Conservation (phyloP, 2,888 invertebrate genomes). For the Argyresthia albistria region DNA sequence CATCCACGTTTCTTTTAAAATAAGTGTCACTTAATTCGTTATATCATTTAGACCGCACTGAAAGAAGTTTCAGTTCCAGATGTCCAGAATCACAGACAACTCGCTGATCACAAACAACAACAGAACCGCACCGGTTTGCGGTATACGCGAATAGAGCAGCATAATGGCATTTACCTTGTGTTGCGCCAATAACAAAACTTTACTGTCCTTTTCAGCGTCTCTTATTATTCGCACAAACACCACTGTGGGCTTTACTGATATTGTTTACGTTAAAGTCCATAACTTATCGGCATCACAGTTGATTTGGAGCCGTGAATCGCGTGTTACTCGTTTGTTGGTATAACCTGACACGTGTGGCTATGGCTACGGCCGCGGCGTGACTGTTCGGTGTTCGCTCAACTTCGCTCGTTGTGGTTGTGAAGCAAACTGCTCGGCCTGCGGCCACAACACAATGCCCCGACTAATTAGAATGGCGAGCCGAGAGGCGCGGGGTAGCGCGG, state of each 20-base stretch:
- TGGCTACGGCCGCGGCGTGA: constrained; percentile 48
- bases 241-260: constrained; percentile 24
- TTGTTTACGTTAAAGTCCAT: constrained; percentile 44
- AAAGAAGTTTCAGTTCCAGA: background rate
- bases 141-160: constrained; percentile 40
- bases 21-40: no score
- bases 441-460: constrained; percentile 70
- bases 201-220: constrained; percentile 29
- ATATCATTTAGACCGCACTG: no score
- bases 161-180: constrained; percentile 62
- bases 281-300: constrained; percentile 58
- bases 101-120: constrained; percentile 13
- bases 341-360: constrained; percentile 33
- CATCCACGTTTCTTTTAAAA: no score
- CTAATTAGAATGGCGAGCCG: constrained; percentile 68
- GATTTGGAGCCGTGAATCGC: constrained; percentile 24
- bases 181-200: constrained; percentile 40
- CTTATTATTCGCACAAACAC: constrained; percentile 23
- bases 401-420: constrained; percentile 25
- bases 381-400: constrained; percentile 32
- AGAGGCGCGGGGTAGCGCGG: constrained; percentile 38
- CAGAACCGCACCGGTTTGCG: constrained; percentile 43
- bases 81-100: background rate
- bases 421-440: constrained; percentile 12
- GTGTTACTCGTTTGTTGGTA: constrained; percentile 23